Base-by-base conservation (phyloP, 1,140 invertebrate genomes). In the Steinernema feltiae region DNA sequence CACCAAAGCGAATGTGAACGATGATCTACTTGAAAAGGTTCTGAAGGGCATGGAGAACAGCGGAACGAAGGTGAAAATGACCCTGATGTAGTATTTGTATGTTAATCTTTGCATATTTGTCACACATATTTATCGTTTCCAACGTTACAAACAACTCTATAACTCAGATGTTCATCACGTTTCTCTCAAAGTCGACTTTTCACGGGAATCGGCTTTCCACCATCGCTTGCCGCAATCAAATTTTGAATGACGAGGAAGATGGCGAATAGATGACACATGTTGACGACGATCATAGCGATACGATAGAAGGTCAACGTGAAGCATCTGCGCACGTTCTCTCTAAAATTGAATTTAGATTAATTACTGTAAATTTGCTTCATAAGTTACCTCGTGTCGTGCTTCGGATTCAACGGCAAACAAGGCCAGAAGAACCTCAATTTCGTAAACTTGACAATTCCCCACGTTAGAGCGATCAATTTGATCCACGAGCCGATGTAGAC, bases 401-500 rank as follows among this genome's bases (percentile, higher is more conserved):
- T 86, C 24, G 85, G 85, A 73, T 86, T 86, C 1, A 83, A 74
- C 21, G 83, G 82, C 21, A 85, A 78, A 24, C 81, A 77, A 7
- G 82, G 82, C 84, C 84, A 85, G 71, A 85, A 86, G 77, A 85
- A 85, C 27, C 85, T 81, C 2, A 85, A 73, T 73, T 85, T 85
- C 15, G 82, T 82, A 70, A 85, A 85, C 69, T 85, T 85, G 30
- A 85, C 75, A 48, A 85, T 78, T 76, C 85, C 84, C 84, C 84
- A 85, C 1, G 76, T 80, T 7, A 85, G 78, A 12, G 84, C 86
- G 32, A 85, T 84, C n/a, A 85, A 35, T 35, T 80, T 80, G 35
- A 80, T 79, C 41, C 78, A 79, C 0, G 77, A 79, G 17, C 72
- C 79, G 30, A 80, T 70, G 32, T 70, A 79, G 0, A 76, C 74